These are phyloP conservation scores for Poecilus cupreus DNA, from an alignment of 2,888 invertebrate species.

Conservation along the genomic window DNA sequence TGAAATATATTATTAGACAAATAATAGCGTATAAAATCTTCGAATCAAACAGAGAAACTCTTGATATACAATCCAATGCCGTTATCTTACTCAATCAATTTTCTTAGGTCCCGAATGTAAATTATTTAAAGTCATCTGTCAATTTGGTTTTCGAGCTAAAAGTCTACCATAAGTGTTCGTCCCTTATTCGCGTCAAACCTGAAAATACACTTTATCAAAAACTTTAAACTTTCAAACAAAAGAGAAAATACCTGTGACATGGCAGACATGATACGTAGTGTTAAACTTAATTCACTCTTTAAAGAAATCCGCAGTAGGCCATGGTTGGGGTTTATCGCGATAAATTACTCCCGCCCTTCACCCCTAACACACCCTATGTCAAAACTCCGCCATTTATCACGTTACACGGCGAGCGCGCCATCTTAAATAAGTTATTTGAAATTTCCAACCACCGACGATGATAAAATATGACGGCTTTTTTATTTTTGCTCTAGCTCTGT, in stretches of 20 bases:
- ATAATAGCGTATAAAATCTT: no score
- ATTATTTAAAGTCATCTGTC: no score
- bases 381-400: constrained; percentile 29
- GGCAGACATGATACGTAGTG: constrained; percentile 4
- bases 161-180: no score
- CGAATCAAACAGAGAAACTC: no score
- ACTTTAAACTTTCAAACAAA: neutral
- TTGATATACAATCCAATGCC: no score
- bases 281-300: constrained; percentile 6
- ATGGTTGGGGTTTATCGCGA: constrained; percentile 12
- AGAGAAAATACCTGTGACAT: neutral
- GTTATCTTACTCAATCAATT: no score
- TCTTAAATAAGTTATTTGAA: constrained; percentile 50
- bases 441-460: constrained; percentile 22
- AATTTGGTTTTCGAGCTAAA: no score
- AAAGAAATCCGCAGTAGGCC: neutral
- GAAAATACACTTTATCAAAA: neutral
- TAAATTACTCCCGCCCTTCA: constrained; percentile 13
- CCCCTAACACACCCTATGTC: neutral
- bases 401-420: neutral
- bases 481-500: constrained; percentile 4
- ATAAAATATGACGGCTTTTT: constrained; percentile 33
- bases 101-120: no score
- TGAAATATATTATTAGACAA: no score
- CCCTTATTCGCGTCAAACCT: neutral